phyloP scores from a whole-genome alignment of 2,113 vertebrate species.

The Pardalotus punctatus region DNA sequence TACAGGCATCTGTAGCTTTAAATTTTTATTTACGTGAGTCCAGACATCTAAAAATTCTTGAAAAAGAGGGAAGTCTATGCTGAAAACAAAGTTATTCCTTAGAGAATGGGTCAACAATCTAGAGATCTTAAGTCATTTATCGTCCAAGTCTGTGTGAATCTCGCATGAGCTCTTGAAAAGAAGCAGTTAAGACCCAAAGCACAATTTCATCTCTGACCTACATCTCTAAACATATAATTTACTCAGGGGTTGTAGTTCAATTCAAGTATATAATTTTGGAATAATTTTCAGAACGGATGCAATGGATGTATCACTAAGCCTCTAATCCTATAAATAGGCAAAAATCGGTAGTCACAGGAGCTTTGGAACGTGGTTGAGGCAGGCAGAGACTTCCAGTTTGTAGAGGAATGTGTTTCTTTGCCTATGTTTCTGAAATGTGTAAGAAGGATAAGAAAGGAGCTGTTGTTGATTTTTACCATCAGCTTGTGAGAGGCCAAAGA shows the following conservation, averaged over 20 bases:
- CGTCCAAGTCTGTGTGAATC: background rate
- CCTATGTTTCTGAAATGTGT: background rate
- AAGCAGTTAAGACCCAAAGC: background rate
- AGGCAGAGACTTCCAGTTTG: background rate
- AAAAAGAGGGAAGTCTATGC: background rate
- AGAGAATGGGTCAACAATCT: background rate
- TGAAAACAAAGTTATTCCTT: background rate
- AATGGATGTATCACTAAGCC: background rate
- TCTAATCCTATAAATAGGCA: background rate
- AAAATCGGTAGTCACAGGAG: background rate
- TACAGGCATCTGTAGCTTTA: background rate
- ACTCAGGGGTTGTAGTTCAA: background rate
- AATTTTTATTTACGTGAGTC: background rate
- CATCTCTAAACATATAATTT: background rate
- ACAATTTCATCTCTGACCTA: background rate
- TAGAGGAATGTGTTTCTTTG: background rate
- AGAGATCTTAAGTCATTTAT: background rate
- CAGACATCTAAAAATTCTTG: background rate
- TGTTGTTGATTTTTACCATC: background rate
- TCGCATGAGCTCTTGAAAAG: background rate
- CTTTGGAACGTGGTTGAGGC: background rate
- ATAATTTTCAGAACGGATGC: background rate
- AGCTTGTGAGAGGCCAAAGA: background rate
- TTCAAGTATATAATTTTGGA: background rate
- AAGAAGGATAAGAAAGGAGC: background rate